Percentiles rank a stretch among this genome's conserved stretches.
Evolutionary conservation across 2,797 vertebrate species (phyloP).

Genomic region (Dromococcyx pavoninus): DNA sequence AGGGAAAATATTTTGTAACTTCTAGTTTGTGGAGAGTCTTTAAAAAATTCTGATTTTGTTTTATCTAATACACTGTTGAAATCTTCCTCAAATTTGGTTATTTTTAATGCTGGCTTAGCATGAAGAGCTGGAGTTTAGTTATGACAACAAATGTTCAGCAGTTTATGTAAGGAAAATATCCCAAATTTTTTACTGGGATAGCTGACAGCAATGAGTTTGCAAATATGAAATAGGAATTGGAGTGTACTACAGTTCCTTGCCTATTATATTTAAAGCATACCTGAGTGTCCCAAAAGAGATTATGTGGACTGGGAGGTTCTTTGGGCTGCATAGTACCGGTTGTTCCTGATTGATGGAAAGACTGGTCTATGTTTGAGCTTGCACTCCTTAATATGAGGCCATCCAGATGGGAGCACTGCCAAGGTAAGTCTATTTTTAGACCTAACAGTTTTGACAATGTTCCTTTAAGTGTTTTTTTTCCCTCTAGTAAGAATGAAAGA

Average conservation of each 20-base stretch:
- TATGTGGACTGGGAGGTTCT: background rate
- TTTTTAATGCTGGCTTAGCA: background rate
- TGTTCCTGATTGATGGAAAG: background rate
- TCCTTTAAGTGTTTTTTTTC: constrained; percentile 61
- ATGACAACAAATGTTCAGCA: background rate
- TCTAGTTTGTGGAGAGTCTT: background rate
- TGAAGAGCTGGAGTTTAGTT: background rate
- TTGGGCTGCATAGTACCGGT: background rate
- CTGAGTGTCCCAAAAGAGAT: background rate
- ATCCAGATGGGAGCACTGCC: constrained; percentile 58
- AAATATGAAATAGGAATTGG: background rate
- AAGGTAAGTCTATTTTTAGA: constrained; percentile 68
- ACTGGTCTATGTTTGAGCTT: background rate
- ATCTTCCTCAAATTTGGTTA: background rate
- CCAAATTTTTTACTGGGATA: background rate
- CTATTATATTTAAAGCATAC: background rate
- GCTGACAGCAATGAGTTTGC: background rate
- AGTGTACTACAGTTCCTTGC: background rate
- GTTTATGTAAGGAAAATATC: background rate
- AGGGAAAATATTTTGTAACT: background rate
- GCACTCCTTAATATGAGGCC: constrained; percentile 31
- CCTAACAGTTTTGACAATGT: constrained; percentile 58
- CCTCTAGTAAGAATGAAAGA: constrained; percentile 70
- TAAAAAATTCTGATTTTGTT: background rate
- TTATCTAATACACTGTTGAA: background rate